These are phyloP conservation scores for Philereme transversata DNA, from an alignment of 2,888 invertebrate species.

Conservation along the genomic window DNA sequence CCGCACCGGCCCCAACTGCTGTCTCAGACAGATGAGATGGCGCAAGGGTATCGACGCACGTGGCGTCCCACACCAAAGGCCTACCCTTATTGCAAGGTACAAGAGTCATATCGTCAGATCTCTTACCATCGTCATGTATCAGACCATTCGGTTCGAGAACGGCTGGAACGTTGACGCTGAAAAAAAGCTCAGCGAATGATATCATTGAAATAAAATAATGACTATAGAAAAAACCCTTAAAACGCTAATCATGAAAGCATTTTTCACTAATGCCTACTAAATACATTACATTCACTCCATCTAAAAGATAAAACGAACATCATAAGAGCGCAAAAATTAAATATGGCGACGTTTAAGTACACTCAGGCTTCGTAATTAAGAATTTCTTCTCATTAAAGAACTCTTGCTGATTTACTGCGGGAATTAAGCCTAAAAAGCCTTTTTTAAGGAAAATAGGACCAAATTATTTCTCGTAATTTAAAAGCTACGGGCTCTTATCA, in stretches of 20 bases:
- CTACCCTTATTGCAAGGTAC: too few relatives aligned
- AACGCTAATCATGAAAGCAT: neutral
- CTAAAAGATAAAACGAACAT: constrained; percentile 5
- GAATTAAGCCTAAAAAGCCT: constrained; percentile 56
- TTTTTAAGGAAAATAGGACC: constrained; percentile 48
- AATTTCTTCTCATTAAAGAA: constrained; percentile 65
- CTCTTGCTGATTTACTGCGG: constrained; percentile 64
- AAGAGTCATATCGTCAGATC: too few relatives aligned
- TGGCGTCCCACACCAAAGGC: too few relatives aligned
- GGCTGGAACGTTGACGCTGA: too few relatives aligned
- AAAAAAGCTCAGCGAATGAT: too few relatives aligned
- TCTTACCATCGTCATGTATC: too few relatives aligned
- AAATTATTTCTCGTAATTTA: constrained; percentile 39
- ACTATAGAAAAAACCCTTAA: too few relatives aligned
- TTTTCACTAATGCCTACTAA: neutral
- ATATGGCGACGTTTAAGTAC: constrained; percentile 52
- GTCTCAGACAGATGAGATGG: too few relatives aligned
- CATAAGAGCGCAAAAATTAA: constrained; percentile 52
- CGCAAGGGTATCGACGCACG: too few relatives aligned
- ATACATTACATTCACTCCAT: neutral
- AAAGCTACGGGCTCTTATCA: constrained; percentile 40
- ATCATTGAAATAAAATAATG: too few relatives aligned
- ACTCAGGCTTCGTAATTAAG: constrained; percentile 66
- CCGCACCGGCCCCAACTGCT: too few relatives aligned
- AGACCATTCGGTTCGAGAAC: too few relatives aligned